Conservation (phyloP, 2,888 invertebrate species). For the Epsilonema sp. region DNA sequence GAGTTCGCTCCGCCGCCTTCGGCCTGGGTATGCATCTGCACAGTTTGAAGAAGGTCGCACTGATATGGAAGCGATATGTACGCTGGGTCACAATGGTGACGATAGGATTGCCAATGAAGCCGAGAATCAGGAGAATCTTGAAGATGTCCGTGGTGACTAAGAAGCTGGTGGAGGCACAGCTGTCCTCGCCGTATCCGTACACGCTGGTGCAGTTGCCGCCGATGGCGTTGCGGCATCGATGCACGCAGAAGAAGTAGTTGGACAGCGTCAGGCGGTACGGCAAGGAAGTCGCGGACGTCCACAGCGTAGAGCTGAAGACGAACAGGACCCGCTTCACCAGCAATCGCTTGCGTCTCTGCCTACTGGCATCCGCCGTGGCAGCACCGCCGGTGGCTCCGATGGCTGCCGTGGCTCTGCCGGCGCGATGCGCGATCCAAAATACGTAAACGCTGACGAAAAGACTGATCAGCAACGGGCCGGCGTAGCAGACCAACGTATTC, state of each 20-base stretch:
- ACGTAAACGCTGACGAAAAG: slow-evolving; percentile 1
- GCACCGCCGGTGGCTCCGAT: neutral
- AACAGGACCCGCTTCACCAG: slow-evolving; percentile 5
- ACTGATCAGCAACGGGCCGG: neutral
- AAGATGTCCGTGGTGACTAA: neutral
- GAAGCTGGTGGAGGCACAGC: neutral
- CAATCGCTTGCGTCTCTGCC: no score
- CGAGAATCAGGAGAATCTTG: slow-evolving; percentile 1
- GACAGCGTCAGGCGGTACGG: slow-evolving; percentile 5
- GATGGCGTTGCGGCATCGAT: neutral
- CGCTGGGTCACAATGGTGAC: slow-evolving; percentile 5
- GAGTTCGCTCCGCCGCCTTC: no score
- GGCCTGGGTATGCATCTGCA: no score
- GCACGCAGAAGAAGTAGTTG: neutral
- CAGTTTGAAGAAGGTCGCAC: no score
- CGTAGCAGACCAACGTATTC: neutral
- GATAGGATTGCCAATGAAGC: slow-evolving; percentile 2
- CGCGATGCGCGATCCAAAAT: neutral
- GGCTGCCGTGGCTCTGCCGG: neutral
- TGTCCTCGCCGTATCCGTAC: neutral
- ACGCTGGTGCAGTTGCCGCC: neutral
- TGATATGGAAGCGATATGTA: neutral
- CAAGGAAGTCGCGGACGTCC: slow-evolving; percentile 5
- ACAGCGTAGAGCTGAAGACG: slow-evolving; percentile 9
- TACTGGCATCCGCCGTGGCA: no score